These are phyloP conservation scores for Pipra filicauda DNA, from an alignment of 2,113 vertebrate species.

Conservation along the genomic window DNA sequence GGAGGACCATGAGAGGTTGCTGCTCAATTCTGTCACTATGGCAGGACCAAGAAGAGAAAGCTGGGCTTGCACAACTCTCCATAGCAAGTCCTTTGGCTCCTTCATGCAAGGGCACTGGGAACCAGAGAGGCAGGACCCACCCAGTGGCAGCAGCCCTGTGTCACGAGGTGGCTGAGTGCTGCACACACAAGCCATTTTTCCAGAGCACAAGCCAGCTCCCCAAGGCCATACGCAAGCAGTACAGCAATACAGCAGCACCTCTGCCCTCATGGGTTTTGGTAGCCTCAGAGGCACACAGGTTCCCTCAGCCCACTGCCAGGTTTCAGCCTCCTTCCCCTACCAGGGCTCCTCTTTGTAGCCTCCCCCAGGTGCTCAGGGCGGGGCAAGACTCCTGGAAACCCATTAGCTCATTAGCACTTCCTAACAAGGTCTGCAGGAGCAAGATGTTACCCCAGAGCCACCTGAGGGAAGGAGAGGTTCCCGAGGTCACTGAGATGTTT, in stretches of 20 bases:
- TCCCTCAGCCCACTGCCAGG: fast-evolving
- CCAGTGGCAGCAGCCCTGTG: fast-evolving
- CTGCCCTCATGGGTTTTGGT: fast-evolving
- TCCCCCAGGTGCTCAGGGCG: background rate
- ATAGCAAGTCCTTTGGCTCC: background rate
- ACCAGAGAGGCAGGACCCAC: fast-evolving
- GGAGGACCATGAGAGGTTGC: background rate
- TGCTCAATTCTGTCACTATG: background rate
- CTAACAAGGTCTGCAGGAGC: background rate
- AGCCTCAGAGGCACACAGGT: fast-evolving
- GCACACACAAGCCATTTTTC: fast-evolving
- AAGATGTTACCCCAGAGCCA: background rate
- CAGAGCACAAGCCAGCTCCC: background rate
- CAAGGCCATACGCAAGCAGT: fast-evolving
- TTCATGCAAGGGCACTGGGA: fast-evolving
- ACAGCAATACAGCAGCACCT: background rate
- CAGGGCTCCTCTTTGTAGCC: background rate
- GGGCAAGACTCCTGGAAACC: background rate
- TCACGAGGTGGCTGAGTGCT: fast-evolving
- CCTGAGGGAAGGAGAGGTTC: background rate
- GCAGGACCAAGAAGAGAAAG: background rate
- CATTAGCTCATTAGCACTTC: background rate
- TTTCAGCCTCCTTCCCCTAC: fast-evolving
- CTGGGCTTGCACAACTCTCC: background rate
- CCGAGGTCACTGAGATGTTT: too few relatives aligned